Percentiles rank a stretch among this genome's conserved stretches.
These are phyloP conservation scores for Pygoscelis adeliae DNA, from an alignment of 2,113 vertebrate genomes.

Conservation along the genomic window DNA sequence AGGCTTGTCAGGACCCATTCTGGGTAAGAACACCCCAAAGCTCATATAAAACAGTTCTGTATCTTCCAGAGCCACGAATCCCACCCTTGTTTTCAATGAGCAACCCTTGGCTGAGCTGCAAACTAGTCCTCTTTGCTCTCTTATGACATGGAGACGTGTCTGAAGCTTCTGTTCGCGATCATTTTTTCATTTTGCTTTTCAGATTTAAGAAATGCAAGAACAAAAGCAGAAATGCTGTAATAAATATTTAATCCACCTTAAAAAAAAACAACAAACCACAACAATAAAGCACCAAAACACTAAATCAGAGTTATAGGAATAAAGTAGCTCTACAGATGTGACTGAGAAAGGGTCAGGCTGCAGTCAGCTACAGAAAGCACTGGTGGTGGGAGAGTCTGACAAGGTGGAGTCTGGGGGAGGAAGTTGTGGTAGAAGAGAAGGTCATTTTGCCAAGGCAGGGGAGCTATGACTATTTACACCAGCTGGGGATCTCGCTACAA, in stretches of 20 bases:
- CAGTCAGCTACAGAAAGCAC: neutral
- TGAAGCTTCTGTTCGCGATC: neutral
- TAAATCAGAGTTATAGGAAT: neutral
- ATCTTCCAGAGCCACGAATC: neutral
- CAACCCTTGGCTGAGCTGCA: neutral
- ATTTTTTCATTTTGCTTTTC: neutral
- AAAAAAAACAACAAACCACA: neutral
- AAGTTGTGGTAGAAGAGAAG: constrained; percentile 7
- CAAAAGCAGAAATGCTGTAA: neutral
- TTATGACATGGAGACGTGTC: neutral
- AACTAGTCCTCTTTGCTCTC: neutral
- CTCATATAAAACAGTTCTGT: neutral
- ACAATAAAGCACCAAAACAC: neutral
- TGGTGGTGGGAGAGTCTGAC: neutral
- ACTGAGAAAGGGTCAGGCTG: neutral
- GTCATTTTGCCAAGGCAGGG: neutral
- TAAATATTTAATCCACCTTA: neutral
- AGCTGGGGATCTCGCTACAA: neutral
- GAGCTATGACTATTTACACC: neutral
- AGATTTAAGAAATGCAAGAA: neutral
- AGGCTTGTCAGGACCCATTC: neutral
- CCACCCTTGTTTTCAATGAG: neutral
- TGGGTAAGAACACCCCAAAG: neutral
- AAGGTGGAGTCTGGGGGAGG: neutral
- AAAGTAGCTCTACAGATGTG: neutral